Base-by-base conservation (phyloP, 2,113 vertebrate species). In the Casuarius casuarius region DNA sequence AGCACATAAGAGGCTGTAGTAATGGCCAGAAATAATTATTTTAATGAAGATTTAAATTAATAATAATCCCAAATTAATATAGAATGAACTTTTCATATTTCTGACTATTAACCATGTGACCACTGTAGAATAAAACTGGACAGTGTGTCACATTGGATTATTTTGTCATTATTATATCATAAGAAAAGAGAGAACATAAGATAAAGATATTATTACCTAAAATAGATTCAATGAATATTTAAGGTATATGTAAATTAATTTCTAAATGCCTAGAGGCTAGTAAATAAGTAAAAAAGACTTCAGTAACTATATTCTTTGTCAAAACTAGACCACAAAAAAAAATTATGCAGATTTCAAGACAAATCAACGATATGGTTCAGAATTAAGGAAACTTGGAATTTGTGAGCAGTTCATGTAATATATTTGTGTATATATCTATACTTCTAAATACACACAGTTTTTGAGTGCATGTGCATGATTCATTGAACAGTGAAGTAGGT, bases 161-260 rank as follows among this genome's bases (percentile, higher is more conserved):
- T 86, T 90, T 93, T 85, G 12, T 40, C 49, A 35, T 31, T 38
- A 48, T 31, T 90, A 11, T 61, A 73, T 42, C 3, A 35, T 49
- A 91, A 70, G 58, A 76, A 70, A 89, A 81, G 2, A 18, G 8
- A 18, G 12, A 84, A 65, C 2, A 38, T 61, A 70, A 78, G 10
- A 61, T 51, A 95, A 83, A 83, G 67, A 44, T 58, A 65, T 83
- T 88, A 35, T 48, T 78, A 84, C 6, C 12, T 89, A 52, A 91
- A 85, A 82, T 12, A 85, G 25, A 85, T 61, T 59, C 8, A 79
- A 46, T 56, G 42, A 88, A 81, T 87, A 74, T 61, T 83, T 95
- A 56, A 82, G 51, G 1, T 10, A 76, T 20, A 44, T 46, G 7
- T 23, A 82, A 90, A 77, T 51, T 54, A 63, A 77, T 87, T 92